Base-by-base conservation (phyloP, 2,888 invertebrate species). In the Drosophila mimica region DNA sequence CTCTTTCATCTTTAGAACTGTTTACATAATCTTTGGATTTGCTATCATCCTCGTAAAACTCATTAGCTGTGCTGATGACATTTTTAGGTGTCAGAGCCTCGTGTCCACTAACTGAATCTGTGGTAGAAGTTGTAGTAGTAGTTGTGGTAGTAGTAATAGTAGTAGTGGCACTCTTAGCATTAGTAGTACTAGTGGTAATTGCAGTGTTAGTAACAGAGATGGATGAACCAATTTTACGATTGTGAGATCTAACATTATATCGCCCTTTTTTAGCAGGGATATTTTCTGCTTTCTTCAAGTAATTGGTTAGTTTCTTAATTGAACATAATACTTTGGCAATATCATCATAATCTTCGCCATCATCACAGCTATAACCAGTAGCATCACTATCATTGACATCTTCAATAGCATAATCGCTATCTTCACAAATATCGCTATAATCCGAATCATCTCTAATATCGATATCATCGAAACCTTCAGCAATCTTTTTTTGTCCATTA, bases 41-140 rank as follows among this genome's bases (percentile, higher is more conserved):
- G 28, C 9, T 52, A 1, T 65, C 61, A 13, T 88, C 76, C 43
- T 83, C 83, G 15, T 65, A 88, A 25, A 88, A 85, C 15, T 83
- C 86, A 0, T 25, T 34, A 0, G 49, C 60, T 11, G 53, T 64
- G 0, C 28, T 48, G 0, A 9, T 1, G 9, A 33, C 66, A 0
- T 13, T 5, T 36, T 59, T 64, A 5, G 11, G 17, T 0, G 30
- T 8, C 31, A 66, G 46, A 11, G 52, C 4, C 17, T 68, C 62
- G 5, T 52, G 65, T 15, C 43, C 31, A 9, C 43, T 30, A 49
- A 9, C 33, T 6, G 57, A 75, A 9, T 63, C 65, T 0, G 67
- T 63, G 43, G 62, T 38, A 8, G 17, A 8, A 17, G 17, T 17
- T 17, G 9, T 3, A 11, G 3, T 43, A 43, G 6, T 20, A 20